phyloP scores from a whole-genome alignment of 2,888 invertebrate genomes.

The Mactromeris polynyma region DNA sequence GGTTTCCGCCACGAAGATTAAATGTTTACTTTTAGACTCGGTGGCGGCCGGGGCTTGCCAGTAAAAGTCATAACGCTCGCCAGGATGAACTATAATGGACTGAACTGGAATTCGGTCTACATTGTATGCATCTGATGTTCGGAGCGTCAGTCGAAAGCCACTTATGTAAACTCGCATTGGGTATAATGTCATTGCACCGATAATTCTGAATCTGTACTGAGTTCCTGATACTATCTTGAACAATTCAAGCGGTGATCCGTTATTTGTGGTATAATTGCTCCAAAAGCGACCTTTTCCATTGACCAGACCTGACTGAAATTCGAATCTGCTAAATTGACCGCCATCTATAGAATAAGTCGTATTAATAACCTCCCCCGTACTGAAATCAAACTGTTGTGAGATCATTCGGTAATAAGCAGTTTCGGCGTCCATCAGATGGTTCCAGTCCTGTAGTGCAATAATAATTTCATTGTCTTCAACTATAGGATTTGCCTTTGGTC shows the following conservation, averaged over 20 bases:
- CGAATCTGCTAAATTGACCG: constrained; percentile 56
- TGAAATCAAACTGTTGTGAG: constrained; percentile 65
- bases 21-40: constrained; percentile 51
- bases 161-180: constrained; percentile 46
- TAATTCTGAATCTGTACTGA: constrained; percentile 42
- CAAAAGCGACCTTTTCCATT: constrained; percentile 78
- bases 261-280: constrained; percentile 52
- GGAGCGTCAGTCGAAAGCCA: constrained; percentile 40
- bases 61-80: constrained; percentile 75
- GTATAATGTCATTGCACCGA: constrained; percentile 51
- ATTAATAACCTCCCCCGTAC: constrained; percentile 26
- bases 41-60: constrained; percentile 22
- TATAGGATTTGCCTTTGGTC: not conserved
- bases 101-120: constrained; percentile 63
- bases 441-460: constrained; percentile 75
- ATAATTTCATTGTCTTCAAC: constrained; percentile 51
- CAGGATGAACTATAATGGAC: constrained; percentile 72
- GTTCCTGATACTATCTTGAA: constrained; percentile 62
- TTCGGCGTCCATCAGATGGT: constrained; percentile 74
- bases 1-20: constrained; percentile 73
- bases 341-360: constrained; percentile 59
- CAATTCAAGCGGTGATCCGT: constrained; percentile 65
- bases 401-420: constrained; percentile 61
- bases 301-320: constrained; percentile 67
- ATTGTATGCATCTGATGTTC: constrained; percentile 70